Evolutionary conservation across 2,797 vertebrate species (phyloP), one percentile per base, ranked within the genome.

Genomic region (Cyclopterus lumpus): DNA sequence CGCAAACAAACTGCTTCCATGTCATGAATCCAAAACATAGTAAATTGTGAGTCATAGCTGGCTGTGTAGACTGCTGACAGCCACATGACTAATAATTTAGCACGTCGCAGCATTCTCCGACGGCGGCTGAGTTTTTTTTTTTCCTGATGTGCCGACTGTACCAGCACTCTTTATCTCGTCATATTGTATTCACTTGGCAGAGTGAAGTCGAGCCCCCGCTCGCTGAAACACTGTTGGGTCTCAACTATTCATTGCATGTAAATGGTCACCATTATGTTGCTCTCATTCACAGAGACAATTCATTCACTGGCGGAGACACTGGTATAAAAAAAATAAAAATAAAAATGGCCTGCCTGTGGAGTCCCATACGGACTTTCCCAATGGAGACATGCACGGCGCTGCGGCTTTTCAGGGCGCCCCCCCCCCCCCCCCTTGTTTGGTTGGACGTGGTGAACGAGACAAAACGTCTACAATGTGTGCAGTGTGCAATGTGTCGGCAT

Each of bases 191-290:
- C 36, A 36, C 48, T 67, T 64, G 68, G 64, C 49, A 60, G 63
- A 32, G 22, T 65, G 49, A 68, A 67, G 73, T 58, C 61, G 0
- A 4, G 12, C n/a, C 46, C 0, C 72, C 42, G 80, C 84, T 72
- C 0, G 7, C 10, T 5, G 3, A 57, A 60, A 77, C 75, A 79
- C 76, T 80, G 51, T 9, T 28, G 48, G 34, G 67, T 74, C 74
- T 81, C 54, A 73, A 8, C 72, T 44, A 76, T 90, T 88, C 80
- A 88, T 3, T 18, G 58, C 51, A 12, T n/a, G 3, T 54, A 62
- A 81, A 78, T 57, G 38, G 55, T 64, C 51, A 55, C 67, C 60
- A 81, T 77, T 87, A 71, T 84, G 62, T 44, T 26, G 63, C 66
- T 75, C 48, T 76, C 80, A 77, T 78, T 86, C 63, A 80, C 66